Conservation (phyloP, 2,888 invertebrate species). For the Parnassius mnemosyne region DNA sequence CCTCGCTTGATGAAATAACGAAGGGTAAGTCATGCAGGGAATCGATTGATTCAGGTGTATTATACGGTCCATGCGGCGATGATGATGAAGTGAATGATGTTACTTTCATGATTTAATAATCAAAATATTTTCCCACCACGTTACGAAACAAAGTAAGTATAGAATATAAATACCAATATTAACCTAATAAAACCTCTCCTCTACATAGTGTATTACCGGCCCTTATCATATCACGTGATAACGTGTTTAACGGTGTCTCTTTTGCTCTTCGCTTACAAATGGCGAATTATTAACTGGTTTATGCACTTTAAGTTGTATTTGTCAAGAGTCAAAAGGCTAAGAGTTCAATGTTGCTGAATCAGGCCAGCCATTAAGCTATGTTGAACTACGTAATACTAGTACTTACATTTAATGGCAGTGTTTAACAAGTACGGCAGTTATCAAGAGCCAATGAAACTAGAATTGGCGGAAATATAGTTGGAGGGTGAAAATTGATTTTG, state of each 20-base stretch:
- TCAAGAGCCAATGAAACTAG: no score
- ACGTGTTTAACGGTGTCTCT: slow-evolving; percentile 1
- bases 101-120: no score
- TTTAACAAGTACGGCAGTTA: neutral
- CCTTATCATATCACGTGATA: slow-evolving; percentile 9
- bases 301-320: slow-evolving; percentile 2
- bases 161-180: slow-evolving; percentile 15
- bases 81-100: no score
- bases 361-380: slow-evolving; percentile 4
- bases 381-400: slow-evolving; percentile 1
- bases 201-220: neutral
- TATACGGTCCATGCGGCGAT: no score
- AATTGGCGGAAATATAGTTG: no score
- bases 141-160: neutral
- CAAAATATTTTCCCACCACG: neutral
- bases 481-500: no score
- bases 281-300: slow-evolving; percentile 11
- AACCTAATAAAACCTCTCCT: slow-evolving; percentile 1
- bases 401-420: slow-evolving; percentile 8
- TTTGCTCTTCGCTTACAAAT: slow-evolving; percentile 9
- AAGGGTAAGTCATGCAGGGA: no score
- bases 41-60: no score
- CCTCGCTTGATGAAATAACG: no score
- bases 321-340: slow-evolving; percentile 5
- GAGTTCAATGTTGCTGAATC: slow-evolving; percentile 5